Conservation (phyloP, 92 coral and sea anemone genomes). For the Palythoa grandis region DNA sequence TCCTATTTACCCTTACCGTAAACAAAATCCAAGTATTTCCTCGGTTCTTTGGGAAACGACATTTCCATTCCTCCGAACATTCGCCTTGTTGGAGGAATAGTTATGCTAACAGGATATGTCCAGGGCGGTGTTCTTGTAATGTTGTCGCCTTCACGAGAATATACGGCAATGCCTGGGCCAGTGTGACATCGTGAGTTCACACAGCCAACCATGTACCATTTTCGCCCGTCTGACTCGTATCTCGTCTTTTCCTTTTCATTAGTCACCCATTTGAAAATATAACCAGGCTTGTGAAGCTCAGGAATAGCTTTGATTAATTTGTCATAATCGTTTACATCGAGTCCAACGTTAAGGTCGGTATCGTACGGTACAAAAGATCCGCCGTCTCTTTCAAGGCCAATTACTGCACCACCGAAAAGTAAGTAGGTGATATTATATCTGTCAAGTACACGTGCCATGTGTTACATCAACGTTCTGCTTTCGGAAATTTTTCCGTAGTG, state of each 20-base stretch:
- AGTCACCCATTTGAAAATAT: conserved; percentile 37
- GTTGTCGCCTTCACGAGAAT: conserved; percentile 10
- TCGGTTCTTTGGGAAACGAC: conserved; percentile 51
- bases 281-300: conserved; percentile 40
- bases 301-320: conserved; percentile 36
- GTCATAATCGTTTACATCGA: conserved; percentile 37
- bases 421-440: conserved; percentile 37
- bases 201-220: conserved; percentile 52
- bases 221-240: background rate
- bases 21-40: conserved; percentile 29
- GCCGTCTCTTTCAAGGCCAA: conserved; percentile 39
- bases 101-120: conserved; percentile 16
- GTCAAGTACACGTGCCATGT: conserved; percentile 48
- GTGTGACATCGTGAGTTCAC: conserved; percentile 32
- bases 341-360: conserved; percentile 38
- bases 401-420: conserved; percentile 44
- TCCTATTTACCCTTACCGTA: conserved; percentile 53
- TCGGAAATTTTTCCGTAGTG: no score
- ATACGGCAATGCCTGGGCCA: conserved; percentile 48
- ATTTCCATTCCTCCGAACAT: conserved; percentile 46
- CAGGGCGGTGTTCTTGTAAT: conserved; percentile 13
- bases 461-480: no score
- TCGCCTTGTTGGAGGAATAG: conserved; percentile 38
- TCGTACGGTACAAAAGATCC: conserved; percentile 45
- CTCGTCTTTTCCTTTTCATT: background rate